Evolutionary conservation across 2,888 invertebrate species (phyloP).

Genomic region (Cataglyphis livida): DNA sequence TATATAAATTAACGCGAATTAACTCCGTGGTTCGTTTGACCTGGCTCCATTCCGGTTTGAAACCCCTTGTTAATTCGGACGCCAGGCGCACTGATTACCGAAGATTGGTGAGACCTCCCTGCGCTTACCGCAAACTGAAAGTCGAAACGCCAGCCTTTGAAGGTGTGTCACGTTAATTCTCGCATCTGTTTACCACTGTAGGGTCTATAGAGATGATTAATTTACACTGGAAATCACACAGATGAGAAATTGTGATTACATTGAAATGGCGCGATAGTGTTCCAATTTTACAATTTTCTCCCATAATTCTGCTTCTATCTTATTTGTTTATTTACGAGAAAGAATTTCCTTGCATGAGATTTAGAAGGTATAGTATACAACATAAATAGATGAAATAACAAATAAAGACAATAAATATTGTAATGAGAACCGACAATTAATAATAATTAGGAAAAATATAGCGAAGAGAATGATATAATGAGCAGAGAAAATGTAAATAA

Average conservation of each 20-base stretch:
- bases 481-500: neutral
- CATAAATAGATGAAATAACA: neutral
- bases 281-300: neutral
- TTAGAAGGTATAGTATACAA: neutral
- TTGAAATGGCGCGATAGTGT: neutral
- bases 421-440: neutral
- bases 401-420: neutral
- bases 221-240: neutral
- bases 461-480: neutral
- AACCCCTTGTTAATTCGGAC: conserved; percentile 70
- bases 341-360: neutral
- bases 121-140: conserved; percentile 64
- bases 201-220: conserved; percentile 29
- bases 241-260: neutral
- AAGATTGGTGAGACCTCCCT: conserved; percentile 68
- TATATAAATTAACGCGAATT: conserved; percentile 83
- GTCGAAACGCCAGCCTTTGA: conserved; percentile 70
- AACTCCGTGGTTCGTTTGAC: conserved; percentile 78
- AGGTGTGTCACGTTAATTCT: conserved; percentile 70
- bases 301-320: neutral
- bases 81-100: conserved; percentile 69
- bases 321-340: neutral
- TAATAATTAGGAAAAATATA: neutral
- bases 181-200: conserved; percentile 21
- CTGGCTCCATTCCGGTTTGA: conserved; percentile 58